Percentiles rank a stretch among this genome's conserved stretches.
Evolutionary conservation across 2,797 vertebrate species (phyloP).

Genomic region (Sarcoramphus papa): DNA sequence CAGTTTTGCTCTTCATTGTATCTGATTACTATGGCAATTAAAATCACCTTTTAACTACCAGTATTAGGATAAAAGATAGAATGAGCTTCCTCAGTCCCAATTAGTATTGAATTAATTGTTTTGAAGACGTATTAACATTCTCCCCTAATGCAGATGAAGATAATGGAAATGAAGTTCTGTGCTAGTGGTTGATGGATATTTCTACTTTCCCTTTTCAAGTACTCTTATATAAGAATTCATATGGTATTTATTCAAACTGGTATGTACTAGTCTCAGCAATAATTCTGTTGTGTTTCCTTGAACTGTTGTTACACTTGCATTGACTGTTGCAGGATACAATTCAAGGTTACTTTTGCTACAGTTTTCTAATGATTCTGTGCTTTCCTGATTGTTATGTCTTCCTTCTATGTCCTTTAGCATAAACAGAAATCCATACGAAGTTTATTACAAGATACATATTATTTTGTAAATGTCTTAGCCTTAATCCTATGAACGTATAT

Average conservation of each 20-base stretch:
- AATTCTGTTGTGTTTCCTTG: not conserved
- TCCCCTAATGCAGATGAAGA: constrained; percentile 43
- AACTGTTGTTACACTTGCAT: not conserved
- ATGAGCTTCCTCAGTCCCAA: constrained; percentile 56
- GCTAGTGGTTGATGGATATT: constrained; percentile 10
- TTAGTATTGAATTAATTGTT: constrained; percentile 69
- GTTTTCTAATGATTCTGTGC: not conserved
- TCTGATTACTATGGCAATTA: constrained; percentile 70
- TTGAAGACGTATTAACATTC: constrained; percentile 46
- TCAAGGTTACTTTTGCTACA: not conserved
- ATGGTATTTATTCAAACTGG: not conserved
- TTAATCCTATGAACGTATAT: not conserved
- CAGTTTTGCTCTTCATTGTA: constrained; percentile 68
- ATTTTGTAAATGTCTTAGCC: not conserved
- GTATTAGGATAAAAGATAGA: constrained; percentile 31
- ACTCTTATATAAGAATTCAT: not conserved
- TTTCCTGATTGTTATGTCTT: not conserved
- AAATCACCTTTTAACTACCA: constrained; percentile 66
- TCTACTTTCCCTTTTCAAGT: not conserved
- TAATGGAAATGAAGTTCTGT: constrained; percentile 31
- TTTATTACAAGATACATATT: not conserved
- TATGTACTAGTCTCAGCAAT: not conserved
- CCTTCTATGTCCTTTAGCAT: not conserved
- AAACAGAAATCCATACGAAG: not conserved
- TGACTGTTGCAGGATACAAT: not conserved